Conservation (phyloP, 2,113 vertebrate species). For the Jacana jacana region DNA sequence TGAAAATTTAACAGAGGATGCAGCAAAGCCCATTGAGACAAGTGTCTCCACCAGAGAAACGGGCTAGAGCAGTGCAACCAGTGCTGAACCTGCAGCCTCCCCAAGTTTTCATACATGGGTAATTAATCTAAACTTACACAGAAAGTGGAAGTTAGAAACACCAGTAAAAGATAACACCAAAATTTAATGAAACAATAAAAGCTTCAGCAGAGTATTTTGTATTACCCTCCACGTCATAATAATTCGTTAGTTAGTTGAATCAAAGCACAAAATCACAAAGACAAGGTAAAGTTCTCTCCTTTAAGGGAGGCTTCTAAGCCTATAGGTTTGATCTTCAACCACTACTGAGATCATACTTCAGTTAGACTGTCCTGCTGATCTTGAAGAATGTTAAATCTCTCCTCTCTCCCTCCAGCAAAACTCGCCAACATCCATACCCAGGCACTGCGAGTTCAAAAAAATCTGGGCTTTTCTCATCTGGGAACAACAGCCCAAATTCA, state of each 20-base stretch:
- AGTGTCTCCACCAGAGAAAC: neutral
- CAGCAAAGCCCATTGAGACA: neutral
- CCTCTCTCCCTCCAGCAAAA: neutral
- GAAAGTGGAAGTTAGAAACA: neutral
- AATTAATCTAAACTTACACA: neutral
- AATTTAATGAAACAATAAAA: conserved; percentile 62
- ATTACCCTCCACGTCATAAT: conserved; percentile 15
- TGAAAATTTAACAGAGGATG: neutral
- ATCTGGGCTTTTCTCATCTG: neutral
- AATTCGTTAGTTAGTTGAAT: conserved; percentile 44
- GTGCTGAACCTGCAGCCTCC: neutral
- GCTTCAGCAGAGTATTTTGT: neutral
- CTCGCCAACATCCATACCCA: neutral
- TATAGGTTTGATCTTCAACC: neutral
- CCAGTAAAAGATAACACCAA: conserved; percentile 17
- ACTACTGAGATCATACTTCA: neutral
- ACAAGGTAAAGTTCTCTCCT: conserved; percentile 16
- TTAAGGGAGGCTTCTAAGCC: neutral
- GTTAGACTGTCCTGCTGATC: neutral
- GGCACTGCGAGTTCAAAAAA: neutral
- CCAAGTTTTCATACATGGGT: neutral
- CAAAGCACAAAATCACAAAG: conserved; percentile 51
- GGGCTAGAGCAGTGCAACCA: neutral
- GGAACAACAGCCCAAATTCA: neutral
- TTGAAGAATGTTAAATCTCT: neutral